Evolutionary conservation across 2,888 invertebrate genomes (phyloP), one percentile per base, ranked within the genome.

Genomic region (Drosophila suboccidentalis): DNA sequence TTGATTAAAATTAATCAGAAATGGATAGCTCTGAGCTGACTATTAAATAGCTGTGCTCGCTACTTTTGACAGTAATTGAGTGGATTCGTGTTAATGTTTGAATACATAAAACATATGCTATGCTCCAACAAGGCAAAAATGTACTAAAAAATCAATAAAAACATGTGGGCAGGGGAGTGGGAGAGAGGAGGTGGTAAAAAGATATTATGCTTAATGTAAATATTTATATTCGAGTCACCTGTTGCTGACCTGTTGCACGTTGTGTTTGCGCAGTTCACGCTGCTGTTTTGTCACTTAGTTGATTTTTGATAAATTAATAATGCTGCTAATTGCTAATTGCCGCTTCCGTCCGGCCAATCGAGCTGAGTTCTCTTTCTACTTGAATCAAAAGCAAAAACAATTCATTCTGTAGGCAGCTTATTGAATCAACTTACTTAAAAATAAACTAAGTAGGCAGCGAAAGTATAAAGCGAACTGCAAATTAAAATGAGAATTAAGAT

Each of bases 281-380:
- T 32, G 55, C 49, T 26, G 22, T 22, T 34, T 59, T 57, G 54
- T 15, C 58, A 60, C 54, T 50, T 57, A 67, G 66, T 46, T 70
- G 54, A 50, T 72, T 64, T 72, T 72, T 62, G 67, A 55, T 69
- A 58, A 73, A 69, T 77, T 76, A 77, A 77, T 77, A 69, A 73
- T 69, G 75, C 50, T 73, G 63, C 63, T 64, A 54, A 54, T 53
- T 59, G 73, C 75, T 77, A 76, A 76, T 76, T 76, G 69, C 77
- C 17, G 59, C 64, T 62, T 76, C 78, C 78, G 63, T 19, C 17
- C 57, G 75, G n/a, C 41, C 36, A 54, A 57, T 41, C 34, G 43
- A 57, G 10, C 34, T 29, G 29, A 29, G 29, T 29, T 29, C 29
- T 29, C 29, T 26, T 32, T 22, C 43, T 47, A n/a, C 29, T 59